Evolutionary conservation across 2,113 vertebrate genomes (phyloP).

Genomic region (Microtus montanus): DNA sequence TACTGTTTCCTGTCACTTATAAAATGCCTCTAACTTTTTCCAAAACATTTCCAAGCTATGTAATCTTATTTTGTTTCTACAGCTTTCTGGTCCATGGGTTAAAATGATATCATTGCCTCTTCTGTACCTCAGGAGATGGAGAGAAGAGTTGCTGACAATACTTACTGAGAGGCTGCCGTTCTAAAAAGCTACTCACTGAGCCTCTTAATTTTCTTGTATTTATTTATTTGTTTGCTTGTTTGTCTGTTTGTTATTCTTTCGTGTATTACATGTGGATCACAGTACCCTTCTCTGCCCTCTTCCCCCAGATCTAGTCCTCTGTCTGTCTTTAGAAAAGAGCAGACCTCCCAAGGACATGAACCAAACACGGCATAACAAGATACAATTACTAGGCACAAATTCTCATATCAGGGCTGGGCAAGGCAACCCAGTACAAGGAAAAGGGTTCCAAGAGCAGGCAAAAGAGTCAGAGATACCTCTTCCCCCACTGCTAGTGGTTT

Average conservation of each 20-base stretch:
- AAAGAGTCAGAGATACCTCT: background rate
- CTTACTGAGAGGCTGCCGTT: background rate
- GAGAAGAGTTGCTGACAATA: background rate
- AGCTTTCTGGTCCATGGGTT: background rate
- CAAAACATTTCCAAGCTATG: background rate
- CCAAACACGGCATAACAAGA: background rate
- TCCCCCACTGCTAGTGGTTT: background rate
- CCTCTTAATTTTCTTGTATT: background rate
- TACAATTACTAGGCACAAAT: background rate
- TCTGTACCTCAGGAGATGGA: background rate
- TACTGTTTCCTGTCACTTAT: background rate
- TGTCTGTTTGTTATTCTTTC: background rate
- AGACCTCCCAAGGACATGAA: background rate
- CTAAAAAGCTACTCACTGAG: background rate
- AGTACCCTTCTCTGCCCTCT: background rate
- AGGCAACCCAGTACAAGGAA: background rate
- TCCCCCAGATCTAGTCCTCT: background rate
- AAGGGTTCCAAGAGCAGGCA: background rate
- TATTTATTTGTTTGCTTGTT: too few species aligned
- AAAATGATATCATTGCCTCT: background rate
- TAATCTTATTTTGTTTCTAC: constrained; percentile 8
- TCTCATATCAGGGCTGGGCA: background rate
- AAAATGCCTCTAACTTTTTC: background rate
- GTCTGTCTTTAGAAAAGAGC: background rate
- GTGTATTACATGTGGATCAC: background rate